Conservation (phyloP, 2,888 invertebrate species). For the Tenodera sinensis region DNA sequence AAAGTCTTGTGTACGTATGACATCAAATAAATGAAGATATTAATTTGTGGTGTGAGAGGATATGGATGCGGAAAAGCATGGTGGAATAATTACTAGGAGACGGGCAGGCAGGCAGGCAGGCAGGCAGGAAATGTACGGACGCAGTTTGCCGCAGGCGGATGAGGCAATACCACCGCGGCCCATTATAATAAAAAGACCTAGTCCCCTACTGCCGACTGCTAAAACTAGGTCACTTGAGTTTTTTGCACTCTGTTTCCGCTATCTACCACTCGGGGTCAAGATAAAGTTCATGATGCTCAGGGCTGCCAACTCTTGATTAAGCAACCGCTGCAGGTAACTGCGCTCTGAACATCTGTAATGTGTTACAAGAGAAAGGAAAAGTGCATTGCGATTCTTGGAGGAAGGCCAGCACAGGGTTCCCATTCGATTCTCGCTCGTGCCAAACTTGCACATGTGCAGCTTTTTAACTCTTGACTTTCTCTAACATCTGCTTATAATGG, state of each 20-base stretch:
- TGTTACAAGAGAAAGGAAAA: not conserved
- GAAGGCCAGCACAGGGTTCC: not conserved
- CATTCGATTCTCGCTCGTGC: no score
- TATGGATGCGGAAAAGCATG: not conserved
- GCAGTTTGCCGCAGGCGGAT: not conserved
- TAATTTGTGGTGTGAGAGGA: not conserved
- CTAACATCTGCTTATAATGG: no score
- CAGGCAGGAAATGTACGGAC: not conserved
- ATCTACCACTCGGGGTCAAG: conserved; percentile 14
- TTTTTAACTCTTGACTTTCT: no score
- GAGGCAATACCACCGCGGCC: not conserved
- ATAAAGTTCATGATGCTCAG: conserved; percentile 16
- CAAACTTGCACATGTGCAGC: no score
- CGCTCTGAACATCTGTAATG: not conserved
- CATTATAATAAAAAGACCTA: not conserved
- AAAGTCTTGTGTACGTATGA: no score
- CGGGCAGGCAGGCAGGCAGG: no score
- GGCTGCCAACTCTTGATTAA: conserved; percentile 8
- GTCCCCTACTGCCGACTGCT: not conserved
- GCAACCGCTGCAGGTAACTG: not conserved
- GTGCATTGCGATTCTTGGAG: not conserved
- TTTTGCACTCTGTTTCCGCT: conserved; percentile 18
- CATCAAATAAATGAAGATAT: no score
- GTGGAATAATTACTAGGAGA: not conserved
- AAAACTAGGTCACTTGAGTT: conserved; percentile 13